These are phyloP conservation scores for Catonia carolina DNA, from an alignment of 2,888 invertebrate genomes.

Conservation along the genomic window DNA sequence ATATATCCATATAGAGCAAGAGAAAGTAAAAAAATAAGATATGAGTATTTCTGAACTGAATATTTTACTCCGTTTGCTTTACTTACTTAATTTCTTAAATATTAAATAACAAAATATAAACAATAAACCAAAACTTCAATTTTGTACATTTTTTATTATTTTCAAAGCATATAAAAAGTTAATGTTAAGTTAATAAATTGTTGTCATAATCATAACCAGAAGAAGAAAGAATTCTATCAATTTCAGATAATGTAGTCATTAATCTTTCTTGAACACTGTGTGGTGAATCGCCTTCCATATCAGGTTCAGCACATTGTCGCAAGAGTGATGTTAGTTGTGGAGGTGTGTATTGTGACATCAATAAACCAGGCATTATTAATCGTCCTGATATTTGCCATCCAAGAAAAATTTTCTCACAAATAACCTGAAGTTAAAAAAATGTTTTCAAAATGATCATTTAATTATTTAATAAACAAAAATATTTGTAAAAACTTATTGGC, in stretches of 20 bases:
- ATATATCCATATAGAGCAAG: too few species aligned
- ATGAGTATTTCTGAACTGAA: too few species aligned
- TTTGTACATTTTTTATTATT: too few species aligned
- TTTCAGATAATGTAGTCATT: conserved; percentile 20
- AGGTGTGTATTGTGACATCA: conserved; percentile 54
- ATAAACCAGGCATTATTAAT: conserved; percentile 53
- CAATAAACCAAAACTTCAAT: too few species aligned
- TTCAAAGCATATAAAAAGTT: too few species aligned
- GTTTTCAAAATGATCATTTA: neutral
- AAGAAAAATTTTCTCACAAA: conserved; percentile 58
- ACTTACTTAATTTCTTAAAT: too few species aligned
- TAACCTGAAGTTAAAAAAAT: conserved; percentile 51
- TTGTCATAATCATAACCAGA: conserved; percentile 2
- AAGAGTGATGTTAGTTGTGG: conserved; percentile 51
- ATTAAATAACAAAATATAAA: too few species aligned
- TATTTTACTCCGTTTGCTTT: too few species aligned
- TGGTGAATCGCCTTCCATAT: conserved; percentile 11
- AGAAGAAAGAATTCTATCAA: conserved; percentile 18
- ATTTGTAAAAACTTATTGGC: neutral
- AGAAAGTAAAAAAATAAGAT: too few species aligned
- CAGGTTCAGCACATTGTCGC: conserved; percentile 48
- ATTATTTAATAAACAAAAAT: conserved; percentile 1
- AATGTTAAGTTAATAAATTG: neutral
- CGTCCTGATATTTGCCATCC: conserved; percentile 56
- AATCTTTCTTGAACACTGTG: conserved; percentile 17